Percentiles rank a stretch among this genome's conserved stretches.
Evolutionary conservation across 2,113 vertebrate genomes (phyloP).

Genomic region (Cervus canadensis): DNA sequence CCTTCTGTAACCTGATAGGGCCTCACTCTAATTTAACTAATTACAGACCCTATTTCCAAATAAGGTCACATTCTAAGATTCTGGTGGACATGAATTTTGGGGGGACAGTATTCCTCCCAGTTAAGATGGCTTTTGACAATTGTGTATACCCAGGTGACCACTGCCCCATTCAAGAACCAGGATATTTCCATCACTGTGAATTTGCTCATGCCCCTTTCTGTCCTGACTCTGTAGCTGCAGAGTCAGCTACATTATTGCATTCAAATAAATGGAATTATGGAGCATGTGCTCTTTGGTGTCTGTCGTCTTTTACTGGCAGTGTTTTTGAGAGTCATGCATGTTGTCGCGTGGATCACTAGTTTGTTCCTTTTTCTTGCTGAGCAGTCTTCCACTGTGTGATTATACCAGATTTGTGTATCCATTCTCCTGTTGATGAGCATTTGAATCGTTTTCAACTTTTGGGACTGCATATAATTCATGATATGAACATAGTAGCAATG

Average conservation of each 20-base stretch:
- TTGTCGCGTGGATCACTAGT: background rate
- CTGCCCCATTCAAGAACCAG: background rate
- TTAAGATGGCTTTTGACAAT: background rate
- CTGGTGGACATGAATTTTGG: background rate
- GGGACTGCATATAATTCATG: background rate
- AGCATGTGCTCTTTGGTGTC: background rate
- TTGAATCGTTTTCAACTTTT: background rate
- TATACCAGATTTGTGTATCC: background rate
- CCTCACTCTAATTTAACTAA: background rate
- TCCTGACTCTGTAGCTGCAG: background rate
- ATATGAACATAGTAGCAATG: background rate
- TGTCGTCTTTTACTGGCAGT: background rate
- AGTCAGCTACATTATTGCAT: background rate
- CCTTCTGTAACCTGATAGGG: background rate
- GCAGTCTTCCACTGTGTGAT: background rate
- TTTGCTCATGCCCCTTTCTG: background rate
- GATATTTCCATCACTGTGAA: background rate
- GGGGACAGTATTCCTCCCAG: background rate
- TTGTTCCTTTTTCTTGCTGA: background rate
- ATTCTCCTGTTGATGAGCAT: background rate
- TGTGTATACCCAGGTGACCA: background rate
- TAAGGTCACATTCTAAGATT: background rate
- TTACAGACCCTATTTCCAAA: background rate
- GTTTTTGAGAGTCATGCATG: background rate
- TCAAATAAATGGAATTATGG: background rate